Percentiles rank a stretch among this genome's conserved stretches.
These are phyloP conservation scores for Cylindroiulus punctatus DNA, from an alignment of 2,888 invertebrate species.

Conservation along the genomic window DNA sequence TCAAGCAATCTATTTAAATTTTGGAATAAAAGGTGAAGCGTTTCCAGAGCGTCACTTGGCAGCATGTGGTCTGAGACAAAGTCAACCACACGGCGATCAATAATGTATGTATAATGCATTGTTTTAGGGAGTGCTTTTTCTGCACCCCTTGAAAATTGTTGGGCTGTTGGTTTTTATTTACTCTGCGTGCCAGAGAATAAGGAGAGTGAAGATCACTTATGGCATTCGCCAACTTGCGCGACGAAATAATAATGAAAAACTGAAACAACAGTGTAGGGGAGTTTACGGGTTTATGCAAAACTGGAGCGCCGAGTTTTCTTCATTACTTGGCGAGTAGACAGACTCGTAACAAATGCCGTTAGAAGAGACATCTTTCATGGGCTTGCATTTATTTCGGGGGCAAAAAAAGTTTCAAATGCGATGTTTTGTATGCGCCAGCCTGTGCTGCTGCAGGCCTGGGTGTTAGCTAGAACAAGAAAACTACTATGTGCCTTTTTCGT, in stretches of 20 bases:
- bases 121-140: slow-evolving; percentile 26
- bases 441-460: not conserved
- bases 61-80: slow-evolving; percentile 13
- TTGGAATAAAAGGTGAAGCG: slow-evolving; percentile 25
- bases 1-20: slow-evolving; percentile 1
- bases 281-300: slow-evolving; percentile 22
- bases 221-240: slow-evolving; percentile 24
- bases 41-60: not conserved
- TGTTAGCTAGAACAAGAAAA: not conserved
- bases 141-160: slow-evolving; percentile 32
- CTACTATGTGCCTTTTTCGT: not conserved
- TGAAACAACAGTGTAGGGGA: not conserved
- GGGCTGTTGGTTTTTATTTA: not conserved
- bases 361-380: slow-evolving; percentile 22
- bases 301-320: slow-evolving; percentile 10
- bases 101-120: slow-evolving; percentile 32
- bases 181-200: not conserved
- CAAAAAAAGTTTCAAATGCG: not conserved
- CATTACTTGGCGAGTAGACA: slow-evolving; percentile 21
- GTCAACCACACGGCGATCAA: slow-evolving; percentile 17
- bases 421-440: slow-evolving; percentile 12
- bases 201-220: slow-evolving; percentile 32
- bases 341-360: slow-evolving; percentile 25
- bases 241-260: slow-evolving; percentile 26
- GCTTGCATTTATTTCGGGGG: not conserved